A percentile compares a stretch with the other conserved stretches of the same genome.
Evolutionary conservation across 2,888 invertebrate species (phyloP).

Genomic region (Clostera curtula): DNA sequence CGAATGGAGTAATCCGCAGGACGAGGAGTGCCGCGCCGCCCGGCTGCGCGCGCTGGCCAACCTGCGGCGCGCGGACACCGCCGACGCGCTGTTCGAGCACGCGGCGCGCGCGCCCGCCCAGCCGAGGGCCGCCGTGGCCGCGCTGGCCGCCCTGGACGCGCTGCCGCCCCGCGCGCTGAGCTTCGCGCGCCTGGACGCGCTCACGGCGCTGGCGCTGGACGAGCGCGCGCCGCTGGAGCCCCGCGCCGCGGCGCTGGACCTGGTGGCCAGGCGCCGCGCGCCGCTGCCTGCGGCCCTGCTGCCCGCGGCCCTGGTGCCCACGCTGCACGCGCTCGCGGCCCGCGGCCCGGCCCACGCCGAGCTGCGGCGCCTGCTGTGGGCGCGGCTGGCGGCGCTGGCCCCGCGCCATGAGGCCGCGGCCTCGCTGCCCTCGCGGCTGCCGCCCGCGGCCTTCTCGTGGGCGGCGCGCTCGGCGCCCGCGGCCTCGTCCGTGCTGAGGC

Average conservation of each 20-base stretch:
- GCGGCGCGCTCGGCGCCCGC: conserved; percentile 11
- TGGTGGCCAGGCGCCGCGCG: conserved; percentile 22
- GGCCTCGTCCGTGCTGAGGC: conserved; percentile 36
- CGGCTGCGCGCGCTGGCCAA: conserved; percentile 40
- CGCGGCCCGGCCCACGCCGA: too few relatives aligned
- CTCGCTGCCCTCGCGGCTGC: conserved; percentile 23
- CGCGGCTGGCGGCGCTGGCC: conserved; percentile 31
- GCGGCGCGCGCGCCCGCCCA: conserved; percentile 18
- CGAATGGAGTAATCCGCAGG: conserved; percentile 11
- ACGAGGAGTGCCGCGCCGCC: conserved; percentile 28
- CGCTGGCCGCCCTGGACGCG: conserved; percentile 17
- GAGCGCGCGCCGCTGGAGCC: conserved; percentile 23
- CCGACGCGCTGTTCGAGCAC: conserved; percentile 30
- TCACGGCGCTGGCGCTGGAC: conserved; percentile 19
- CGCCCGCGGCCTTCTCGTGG: not conserved
- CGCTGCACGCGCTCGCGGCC: conserved; percentile 18
- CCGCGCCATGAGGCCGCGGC: conserved; percentile 15
- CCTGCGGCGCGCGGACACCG: conserved; percentile 35
- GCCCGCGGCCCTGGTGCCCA: conserved; percentile 16
- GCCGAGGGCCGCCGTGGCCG: conserved; percentile 26
- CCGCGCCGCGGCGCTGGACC: conserved; percentile 42
- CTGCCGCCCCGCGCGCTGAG: conserved; percentile 12
- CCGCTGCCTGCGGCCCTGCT: conserved; percentile 22
- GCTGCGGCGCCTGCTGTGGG: conserved; percentile 48
- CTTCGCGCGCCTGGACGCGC: conserved; percentile 16